Evolutionary conservation across 2,797 vertebrate genomes (phyloP), one percentile per base, ranked within the genome.

Genomic region (Poecilia wingei): DNA sequence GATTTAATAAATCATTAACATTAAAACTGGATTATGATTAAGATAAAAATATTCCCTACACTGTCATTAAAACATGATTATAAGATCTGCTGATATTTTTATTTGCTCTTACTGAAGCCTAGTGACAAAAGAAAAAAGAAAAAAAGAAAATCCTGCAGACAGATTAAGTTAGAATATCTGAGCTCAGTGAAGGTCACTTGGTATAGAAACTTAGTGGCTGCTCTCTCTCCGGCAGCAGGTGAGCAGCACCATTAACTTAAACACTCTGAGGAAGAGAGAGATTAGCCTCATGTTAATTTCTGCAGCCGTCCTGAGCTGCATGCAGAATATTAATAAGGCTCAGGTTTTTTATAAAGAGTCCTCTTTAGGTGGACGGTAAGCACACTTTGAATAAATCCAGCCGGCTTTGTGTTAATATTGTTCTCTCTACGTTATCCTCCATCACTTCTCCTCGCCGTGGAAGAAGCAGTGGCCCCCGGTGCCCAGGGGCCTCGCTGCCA

Each of bases 381-480:
- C 85, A 82, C 61, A 82, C 84, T 89, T 41, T 78, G 79, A 75
- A 77, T 87, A 82, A 89, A 85, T 85, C 90, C 89, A 83, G 82
- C 84, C 64, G 86, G 72, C 86, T 84, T 86, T 87, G 81, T 91
- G 89, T 90, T 92, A 89, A 89, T 89, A 92, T 92, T 91, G 90
- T 91, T 91, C 85, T 51, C 73, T 81, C 74, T 7, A 74, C 77
- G 81, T 86, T 78, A 75, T 88, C 89, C 86, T 87, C 84, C 74
- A 82, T 87, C 87, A 84, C 77, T 81, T 82, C 78, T 79, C 75
- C 79, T 78, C 64, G 53, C 86, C 45, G 47, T 77, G 81, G 88
- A 87, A 79, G 87, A 88, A 85, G 88, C 87, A 47, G 77, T 80
- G 85, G 80, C 84, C 89, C 89, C 82, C 64, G 59, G 72, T 39